Evolutionary conservation across 2,113 vertebrate species (phyloP).

Genomic region (Centropus unirufus): DNA sequence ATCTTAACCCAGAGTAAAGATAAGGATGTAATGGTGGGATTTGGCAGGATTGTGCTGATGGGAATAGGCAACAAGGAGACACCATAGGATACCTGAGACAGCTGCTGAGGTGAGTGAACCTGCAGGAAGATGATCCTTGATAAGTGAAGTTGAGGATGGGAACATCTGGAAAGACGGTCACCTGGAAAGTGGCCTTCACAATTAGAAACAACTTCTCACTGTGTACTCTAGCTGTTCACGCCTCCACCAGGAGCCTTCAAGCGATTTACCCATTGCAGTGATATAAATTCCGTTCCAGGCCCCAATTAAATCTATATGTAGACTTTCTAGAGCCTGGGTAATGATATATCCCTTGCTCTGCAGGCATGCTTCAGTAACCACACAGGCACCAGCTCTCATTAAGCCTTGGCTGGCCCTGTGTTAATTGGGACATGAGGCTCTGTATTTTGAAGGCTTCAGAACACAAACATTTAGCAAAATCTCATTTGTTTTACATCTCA

Average conservation of each 20-base stretch:
- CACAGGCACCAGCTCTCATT: not conserved
- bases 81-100: not conserved
- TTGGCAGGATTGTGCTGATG: not conserved
- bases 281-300: not conserved
- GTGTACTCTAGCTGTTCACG: not conserved
- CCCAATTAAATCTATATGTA: slow-evolving; percentile 69
- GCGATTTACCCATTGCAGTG: not conserved
- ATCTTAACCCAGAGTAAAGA: not conserved
- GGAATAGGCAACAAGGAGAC: not conserved
- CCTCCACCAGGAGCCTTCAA: slow-evolving; percentile 10
- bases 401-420: not conserved
- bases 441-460: not conserved
- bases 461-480: not conserved
- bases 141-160: not conserved
- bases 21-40: not conserved
- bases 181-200: not conserved
- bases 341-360: not conserved
- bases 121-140: not conserved
- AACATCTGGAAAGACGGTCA: not conserved
- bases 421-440: not conserved
- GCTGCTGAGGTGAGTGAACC: not conserved
- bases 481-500: not conserved
- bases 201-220: not conserved
- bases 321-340: slow-evolving; percentile 4
- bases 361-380: slow-evolving; percentile 19